These are phyloP conservation scores for Sinopyrophorus schimmeli DNA, from an alignment of 2,888 invertebrate genomes.

Conservation along the genomic window DNA sequence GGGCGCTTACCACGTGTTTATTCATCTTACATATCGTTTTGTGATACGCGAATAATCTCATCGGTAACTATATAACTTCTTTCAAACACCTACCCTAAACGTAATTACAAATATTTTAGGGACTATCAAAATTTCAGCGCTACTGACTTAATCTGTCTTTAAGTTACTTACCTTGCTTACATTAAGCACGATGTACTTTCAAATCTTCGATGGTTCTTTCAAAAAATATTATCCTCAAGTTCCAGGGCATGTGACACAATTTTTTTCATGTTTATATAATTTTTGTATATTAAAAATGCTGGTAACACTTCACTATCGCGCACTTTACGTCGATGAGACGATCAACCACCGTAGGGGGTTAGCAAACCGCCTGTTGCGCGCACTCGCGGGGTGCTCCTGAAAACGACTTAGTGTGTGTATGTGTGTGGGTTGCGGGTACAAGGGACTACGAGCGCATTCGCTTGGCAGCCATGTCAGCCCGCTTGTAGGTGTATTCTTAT, in stretches of 20 bases:
- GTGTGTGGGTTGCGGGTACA: slow-evolving; percentile 32
- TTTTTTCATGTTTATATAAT: slow-evolving; percentile 18
- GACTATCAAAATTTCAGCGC: too few species aligned
- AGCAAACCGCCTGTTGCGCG: slow-evolving; percentile 31
- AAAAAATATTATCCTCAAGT: slow-evolving; percentile 28
- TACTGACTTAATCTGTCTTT: too few species aligned
- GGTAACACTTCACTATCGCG: slow-evolving; percentile 30
- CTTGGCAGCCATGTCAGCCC: slow-evolving; percentile 35
- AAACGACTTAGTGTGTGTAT: slow-evolving; percentile 31
- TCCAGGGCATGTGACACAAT: slow-evolving; percentile 15
- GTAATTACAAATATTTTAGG: too few species aligned
- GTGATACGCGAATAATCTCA: slow-evolving; percentile 16
- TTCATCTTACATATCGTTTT: slow-evolving; percentile 21
- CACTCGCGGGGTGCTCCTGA: slow-evolving; percentile 34
- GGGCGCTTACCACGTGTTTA: slow-evolving; percentile 34
- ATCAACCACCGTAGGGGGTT: slow-evolving; percentile 30
- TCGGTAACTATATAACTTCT: too few species aligned
- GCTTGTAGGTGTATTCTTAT: slow-evolving; percentile 33
- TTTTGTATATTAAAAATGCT: slow-evolving; percentile 13
- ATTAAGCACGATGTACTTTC: too few species aligned
- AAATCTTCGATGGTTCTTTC: too few species aligned
- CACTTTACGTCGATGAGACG: slow-evolving; percentile 28
- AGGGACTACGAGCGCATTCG: slow-evolving; percentile 32
- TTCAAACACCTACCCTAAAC: too few species aligned
- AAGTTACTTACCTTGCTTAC: too few species aligned